phyloP scores from a whole-genome alignment of 2,888 invertebrate species.

The Perdita meconis region DNA sequence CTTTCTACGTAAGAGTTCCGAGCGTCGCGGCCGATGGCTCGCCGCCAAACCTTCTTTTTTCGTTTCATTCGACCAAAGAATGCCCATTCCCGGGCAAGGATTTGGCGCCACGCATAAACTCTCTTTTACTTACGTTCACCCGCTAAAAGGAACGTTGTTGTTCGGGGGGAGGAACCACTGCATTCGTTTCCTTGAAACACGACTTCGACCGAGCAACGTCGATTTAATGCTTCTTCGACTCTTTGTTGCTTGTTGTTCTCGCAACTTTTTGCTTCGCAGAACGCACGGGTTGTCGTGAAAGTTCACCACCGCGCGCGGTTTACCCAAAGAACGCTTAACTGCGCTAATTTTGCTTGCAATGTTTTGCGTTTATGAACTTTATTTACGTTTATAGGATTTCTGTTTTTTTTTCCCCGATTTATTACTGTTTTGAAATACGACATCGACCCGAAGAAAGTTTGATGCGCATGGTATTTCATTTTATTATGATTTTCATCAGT shows the following conservation, averaged over 20 bases:
- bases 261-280: neutral
- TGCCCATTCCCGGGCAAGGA: constrained; percentile 36
- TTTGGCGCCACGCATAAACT: constrained; percentile 61
- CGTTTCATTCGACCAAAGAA: constrained; percentile 20
- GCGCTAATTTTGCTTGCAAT: too few species aligned
- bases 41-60: constrained; percentile 33
- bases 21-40: constrained; percentile 27
- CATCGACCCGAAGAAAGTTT: too few species aligned
- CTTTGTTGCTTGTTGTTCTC: constrained; percentile 37
- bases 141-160: constrained; percentile 45
- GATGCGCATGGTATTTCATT: too few species aligned
- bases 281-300: neutral
- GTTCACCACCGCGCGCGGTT: neutral
- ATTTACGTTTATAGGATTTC: too few species aligned
- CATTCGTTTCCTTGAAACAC: constrained; percentile 46
- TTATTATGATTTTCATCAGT: too few species aligned
- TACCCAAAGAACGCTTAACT: too few species aligned
- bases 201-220: constrained; percentile 39
- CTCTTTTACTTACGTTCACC: constrained; percentile 50
- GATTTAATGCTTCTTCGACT: constrained; percentile 50
- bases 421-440: too few species aligned
- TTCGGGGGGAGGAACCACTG: neutral
- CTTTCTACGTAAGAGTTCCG: constrained; percentile 21
- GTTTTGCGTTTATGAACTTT: too few species aligned
- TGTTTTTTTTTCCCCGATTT: too few species aligned